Base-by-base conservation (phyloP, 23 tunicate genomes). In the Halocynthia aurantium region DNA sequence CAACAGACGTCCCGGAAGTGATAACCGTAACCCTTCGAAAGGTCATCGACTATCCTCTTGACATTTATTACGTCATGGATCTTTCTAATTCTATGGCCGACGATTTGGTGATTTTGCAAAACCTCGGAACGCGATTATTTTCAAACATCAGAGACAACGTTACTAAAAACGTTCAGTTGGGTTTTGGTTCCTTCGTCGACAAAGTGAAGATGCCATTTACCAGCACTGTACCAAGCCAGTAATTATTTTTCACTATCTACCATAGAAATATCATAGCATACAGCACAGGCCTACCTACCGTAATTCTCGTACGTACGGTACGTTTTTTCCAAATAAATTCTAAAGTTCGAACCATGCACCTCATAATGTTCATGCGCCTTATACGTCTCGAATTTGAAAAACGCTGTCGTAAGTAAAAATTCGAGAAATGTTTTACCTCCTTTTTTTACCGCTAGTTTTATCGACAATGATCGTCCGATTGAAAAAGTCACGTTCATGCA, bases 21-120 rank as follows among this genome's bases (percentile, higher is more conserved):
- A 65, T 83, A 20, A 83, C 76, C 73, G 52, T 83, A 7, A 85
- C 86, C 5, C 85, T 91, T 81, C 70, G 83, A 13, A 77, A 83
- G 51, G 87, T 83, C 19, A 67, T 88, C 57, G 97, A 91, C 53
- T 91, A 91, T 67, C 97, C 97, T 11, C 82, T 91, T 52, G 97
- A 91, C 67, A 75, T 91, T 64, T 91, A 91, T 77, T 91, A 91
- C 79, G 86, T 91, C 71, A 91, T 91, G 97, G 97, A 91, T 55
- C 73, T 91, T 50, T 91, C 97, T 7, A 70, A 76, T 63, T 91
- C 97, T 7, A 91, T 91, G 97, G 62, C 57, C 12, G 97, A 91
- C 60, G 97, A 91, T 81, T 68, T 91, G 63, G 81, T 76, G 69
- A 74, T 57, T n/a, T 62, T 92, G 22, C 78, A 86, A 84, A 60